Conservation (phyloP, 2,113 vertebrate genomes). For the Nothocercus julius region DNA sequence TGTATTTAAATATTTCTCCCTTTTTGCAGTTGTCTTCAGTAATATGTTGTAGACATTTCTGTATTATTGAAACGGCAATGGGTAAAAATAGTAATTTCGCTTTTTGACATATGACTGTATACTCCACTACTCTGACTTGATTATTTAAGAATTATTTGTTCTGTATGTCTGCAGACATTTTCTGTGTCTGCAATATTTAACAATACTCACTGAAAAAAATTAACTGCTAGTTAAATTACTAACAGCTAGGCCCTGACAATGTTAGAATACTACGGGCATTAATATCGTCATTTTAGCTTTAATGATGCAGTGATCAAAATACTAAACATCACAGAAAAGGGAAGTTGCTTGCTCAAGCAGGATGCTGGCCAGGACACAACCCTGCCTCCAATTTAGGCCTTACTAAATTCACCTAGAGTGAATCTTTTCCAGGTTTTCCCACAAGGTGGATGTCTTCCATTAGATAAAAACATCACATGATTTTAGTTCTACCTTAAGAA, state of each 20-base stretch:
- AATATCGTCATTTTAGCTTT: neutral
- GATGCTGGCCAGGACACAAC: neutral
- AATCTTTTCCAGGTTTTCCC: neutral
- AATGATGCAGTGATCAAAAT: neutral
- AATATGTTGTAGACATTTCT: neutral
- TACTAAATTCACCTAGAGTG: neutral
- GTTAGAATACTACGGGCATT: neutral
- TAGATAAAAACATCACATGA: neutral
- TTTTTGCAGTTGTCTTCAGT: neutral
- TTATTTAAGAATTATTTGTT: neutral
- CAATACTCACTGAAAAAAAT: neutral
- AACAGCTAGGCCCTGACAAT: neutral
- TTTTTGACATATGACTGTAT: neutral
- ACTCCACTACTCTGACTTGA: neutral
- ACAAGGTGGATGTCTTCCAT: neutral
- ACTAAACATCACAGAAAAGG: neutral
- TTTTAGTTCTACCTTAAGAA: neutral
- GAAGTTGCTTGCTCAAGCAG: neutral
- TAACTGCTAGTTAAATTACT: neutral
- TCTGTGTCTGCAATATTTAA: neutral
- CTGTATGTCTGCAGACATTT: neutral
- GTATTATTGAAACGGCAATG: neutral
- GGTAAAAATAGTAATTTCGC: neutral
- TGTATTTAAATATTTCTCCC: neutral
- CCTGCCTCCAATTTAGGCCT: neutral